Percentiles rank a stretch among this genome's conserved stretches.
phyloP scores from a whole-genome alignment of 1,140 invertebrate species.

The Zaprionus tsacasi region DNA sequence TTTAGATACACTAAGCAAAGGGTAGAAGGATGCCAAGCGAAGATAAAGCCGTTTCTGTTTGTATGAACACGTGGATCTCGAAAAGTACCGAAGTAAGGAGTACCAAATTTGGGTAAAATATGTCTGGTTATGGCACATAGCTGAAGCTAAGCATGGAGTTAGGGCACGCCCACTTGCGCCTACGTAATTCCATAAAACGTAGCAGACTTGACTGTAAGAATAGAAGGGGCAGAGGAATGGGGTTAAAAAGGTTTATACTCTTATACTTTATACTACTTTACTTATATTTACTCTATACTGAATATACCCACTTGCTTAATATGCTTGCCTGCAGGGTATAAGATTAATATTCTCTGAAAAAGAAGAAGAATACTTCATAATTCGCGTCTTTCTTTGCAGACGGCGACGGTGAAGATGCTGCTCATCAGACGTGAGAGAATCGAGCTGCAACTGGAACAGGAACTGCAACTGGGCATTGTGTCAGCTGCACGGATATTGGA shows the following conservation, averaged over 20 bases:
- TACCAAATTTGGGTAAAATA: neutral
- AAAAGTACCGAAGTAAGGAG: neutral
- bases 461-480: slow-evolving; percentile 36
- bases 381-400: slow-evolving; percentile 4
- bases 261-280: no score
- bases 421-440: slow-evolving; percentile 56
- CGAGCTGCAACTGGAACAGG: slow-evolving; percentile 27
- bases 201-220: neutral
- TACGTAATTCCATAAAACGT: no score
- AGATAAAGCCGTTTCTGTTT: neutral
- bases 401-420: slow-evolving; percentile 53
- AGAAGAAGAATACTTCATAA: neutral
- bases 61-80: neutral
- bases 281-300: no score
- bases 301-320: no score
- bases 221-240: neutral
- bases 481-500: slow-evolving; percentile 58
- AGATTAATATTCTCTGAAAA: neutral
- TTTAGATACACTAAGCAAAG: no score
- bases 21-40: no score
- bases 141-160: neutral
- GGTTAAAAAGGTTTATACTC: no score
- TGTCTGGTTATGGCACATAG: neutral
- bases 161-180: neutral
- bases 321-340: neutral